Conservation (phyloP, 2,888 invertebrate species). For the Scelioninae gen. 1 region DNA sequence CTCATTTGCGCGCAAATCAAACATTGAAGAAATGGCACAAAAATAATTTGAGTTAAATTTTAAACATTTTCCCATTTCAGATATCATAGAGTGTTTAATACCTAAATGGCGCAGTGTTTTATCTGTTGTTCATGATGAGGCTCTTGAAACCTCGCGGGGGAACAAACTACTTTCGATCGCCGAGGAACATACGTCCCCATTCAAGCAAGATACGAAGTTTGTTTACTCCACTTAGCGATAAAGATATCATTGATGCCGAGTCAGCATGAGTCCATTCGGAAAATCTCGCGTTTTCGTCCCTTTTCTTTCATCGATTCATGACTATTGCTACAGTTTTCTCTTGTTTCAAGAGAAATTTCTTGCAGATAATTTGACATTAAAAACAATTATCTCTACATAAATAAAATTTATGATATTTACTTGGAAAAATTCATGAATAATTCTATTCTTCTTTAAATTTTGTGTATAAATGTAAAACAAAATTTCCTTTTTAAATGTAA, state of each 20-base stretch:
- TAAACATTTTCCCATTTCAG: no score
- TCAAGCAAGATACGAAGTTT: conserved; percentile 74
- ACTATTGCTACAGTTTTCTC: conserved; percentile 10
- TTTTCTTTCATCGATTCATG: conserved; percentile 49
- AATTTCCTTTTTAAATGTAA: no score
- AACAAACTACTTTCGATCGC: conserved; percentile 68
- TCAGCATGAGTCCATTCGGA: conserved; percentile 73
- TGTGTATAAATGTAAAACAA: no score
- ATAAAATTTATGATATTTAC: no score
- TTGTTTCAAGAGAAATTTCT: not conserved
- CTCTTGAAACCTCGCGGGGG: conserved; percentile 51
- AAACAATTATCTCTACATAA: not conserved
- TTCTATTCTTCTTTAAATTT: no score
- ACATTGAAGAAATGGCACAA: no score
- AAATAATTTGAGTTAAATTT: no score
- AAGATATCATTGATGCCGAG: conserved; percentile 76
- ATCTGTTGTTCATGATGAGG: conserved; percentile 59
- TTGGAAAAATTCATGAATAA: no score
- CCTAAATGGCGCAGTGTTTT: conserved; percentile 29
- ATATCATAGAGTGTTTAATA: conserved; percentile 39
- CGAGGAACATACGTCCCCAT: conserved; percentile 65
- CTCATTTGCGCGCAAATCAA: conserved; percentile 14
- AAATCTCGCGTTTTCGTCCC: conserved; percentile 57
- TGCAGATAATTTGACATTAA: not conserved
- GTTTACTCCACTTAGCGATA: conserved; percentile 78